Conservation (phyloP, 2,888 invertebrate species). For the Thymelicus sylvestris region DNA sequence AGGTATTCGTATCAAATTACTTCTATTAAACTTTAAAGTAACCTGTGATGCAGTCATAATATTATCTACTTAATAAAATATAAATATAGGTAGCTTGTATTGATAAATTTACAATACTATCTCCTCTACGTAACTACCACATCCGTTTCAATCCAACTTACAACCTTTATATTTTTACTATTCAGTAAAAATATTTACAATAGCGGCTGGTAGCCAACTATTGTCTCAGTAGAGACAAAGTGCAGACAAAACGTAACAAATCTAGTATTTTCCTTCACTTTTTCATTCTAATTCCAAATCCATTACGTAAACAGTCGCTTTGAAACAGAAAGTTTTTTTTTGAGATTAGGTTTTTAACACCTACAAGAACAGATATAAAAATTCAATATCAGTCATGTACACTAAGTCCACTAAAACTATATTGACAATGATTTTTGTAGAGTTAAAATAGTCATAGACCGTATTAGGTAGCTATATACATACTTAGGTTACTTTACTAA, state of each 20-base stretch:
- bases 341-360: too few relatives aligned
- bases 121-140: slow-evolving; percentile 21
- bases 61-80: slow-evolving; percentile 18
- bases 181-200: slow-evolving; percentile 32
- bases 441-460: too few relatives aligned
- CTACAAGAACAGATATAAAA: too few relatives aligned
- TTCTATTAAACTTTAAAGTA: background rate
- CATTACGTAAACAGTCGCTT: too few relatives aligned
- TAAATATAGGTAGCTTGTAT: slow-evolving; percentile 17
- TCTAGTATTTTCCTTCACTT: slow-evolving; percentile 1
- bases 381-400: too few relatives aligned
- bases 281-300: background rate
- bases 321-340: too few relatives aligned
- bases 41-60: background rate
- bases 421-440: too few relatives aligned
- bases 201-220: slow-evolving; percentile 17
- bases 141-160: slow-evolving; percentile 27
- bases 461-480: too few relatives aligned
- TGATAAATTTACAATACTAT: slow-evolving; percentile 32
- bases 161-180: slow-evolving; percentile 25
- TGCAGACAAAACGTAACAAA: background rate
- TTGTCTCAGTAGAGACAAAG: slow-evolving; percentile 13
- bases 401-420: too few relatives aligned
- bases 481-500: too few relatives aligned
- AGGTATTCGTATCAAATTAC: background rate